Base-by-base conservation (phyloP, 2,888 invertebrate species). In the Agrotis puta region DNA sequence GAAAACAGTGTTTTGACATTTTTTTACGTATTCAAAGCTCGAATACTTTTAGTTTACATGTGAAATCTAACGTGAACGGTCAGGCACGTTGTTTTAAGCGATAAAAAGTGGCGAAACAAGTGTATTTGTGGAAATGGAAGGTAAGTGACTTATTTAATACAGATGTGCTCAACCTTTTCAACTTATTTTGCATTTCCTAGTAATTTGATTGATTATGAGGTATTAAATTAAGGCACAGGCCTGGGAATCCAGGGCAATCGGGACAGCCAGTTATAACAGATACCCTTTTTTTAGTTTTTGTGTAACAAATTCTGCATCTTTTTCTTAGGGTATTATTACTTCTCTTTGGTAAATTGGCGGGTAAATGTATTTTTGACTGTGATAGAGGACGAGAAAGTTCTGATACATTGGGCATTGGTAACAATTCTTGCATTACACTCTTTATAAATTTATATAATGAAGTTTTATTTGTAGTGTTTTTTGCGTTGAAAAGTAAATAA, bases 181-280 rank as follows among this genome's bases (percentile, higher is more conserved):
- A n/a, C n/a, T n/a, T n/a, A n/a, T n/a, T n/a, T n/a, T n/a, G n/a
- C n/a, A n/a, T n/a, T n/a, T n/a, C n/a, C n/a, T n/a, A n/a, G n/a
- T n/a, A n/a, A n/a, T n/a, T n/a, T n/a, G n/a, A n/a, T n/a, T n/a
- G n/a, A n/a, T n/a, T n/a, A n/a, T n/a, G n/a, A n/a, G n/a, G n/a
- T n/a, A n/a, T n/a, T n/a, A n/a, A n/a, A 64, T 64, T 69, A 53
- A 76, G 72, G 65, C 76, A 76, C 58, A 76, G 68, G 57, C 76
- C 76, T 76, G 76, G 73, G 73, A 72, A 68, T 68, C 72, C 68
- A 53, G 72, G 76, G 69, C 76, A 76, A 76, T 73, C 76, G 64
- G 71, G 71, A 75, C 74, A 76, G 62, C 73, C 73, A 76, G 43
- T 50, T 69, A 72, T 62, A 64, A 76, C 76, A 51, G 62, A 53